A percentile compares a stretch with the other conserved stretches of the same genome.
Conservation (phyloP, 2,888 invertebrate genomes). For the Epiblema foenella region DNA sequence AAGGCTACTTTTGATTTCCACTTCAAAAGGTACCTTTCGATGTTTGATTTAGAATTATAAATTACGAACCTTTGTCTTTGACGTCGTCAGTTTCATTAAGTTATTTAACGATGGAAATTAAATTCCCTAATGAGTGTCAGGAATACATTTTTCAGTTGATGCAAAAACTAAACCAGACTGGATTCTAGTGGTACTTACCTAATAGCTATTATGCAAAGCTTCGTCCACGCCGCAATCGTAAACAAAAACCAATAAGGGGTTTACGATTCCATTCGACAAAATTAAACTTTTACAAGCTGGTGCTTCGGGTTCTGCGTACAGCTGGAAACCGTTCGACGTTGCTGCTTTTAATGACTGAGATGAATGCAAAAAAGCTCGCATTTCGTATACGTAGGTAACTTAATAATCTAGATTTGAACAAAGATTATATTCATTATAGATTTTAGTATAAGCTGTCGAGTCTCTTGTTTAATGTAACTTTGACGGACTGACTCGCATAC, state of each 20-base stretch:
- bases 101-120: conserved; percentile 38
- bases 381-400: too few relatives aligned
- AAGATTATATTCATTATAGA: too few relatives aligned
- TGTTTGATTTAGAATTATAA: conserved; percentile 52
- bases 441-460: neutral
- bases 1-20: conserved; percentile 49
- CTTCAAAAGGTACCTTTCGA: conserved; percentile 46
- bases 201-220: conserved; percentile 64
- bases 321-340: conserved; percentile 67
- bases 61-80: conserved; percentile 52
- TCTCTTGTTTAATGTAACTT: neutral
- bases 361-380: neutral
- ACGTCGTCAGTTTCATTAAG: conserved; percentile 45
- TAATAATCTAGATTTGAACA: too few relatives aligned
- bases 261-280: conserved; percentile 79
- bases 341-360: conserved; percentile 46
- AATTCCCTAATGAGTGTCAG: conserved; percentile 35
- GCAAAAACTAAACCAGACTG: conserved; percentile 34
- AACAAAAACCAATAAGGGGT: conserved; percentile 77
- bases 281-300: conserved; percentile 78
- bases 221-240: conserved; percentile 70
- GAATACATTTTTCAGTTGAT: conserved; percentile 22
- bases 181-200: conserved; percentile 54
- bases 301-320: conserved; percentile 33
- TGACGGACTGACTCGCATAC: conserved; percentile 49